Percentiles rank a stretch among this genome's conserved stretches.
Conservation (phyloP, 2,113 vertebrate species). For the Pachyramphus minor region DNA sequence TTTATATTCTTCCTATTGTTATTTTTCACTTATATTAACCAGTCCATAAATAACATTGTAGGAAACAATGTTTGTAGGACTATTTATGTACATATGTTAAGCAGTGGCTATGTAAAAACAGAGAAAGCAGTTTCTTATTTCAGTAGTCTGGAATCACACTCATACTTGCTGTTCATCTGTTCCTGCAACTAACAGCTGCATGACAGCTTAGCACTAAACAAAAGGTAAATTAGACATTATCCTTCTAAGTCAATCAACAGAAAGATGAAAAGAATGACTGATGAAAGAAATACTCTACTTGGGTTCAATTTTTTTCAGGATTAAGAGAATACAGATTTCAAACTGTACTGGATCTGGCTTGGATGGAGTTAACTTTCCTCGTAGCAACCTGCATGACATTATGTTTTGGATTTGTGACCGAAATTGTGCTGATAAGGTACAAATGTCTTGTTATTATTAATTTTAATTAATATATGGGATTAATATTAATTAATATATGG, state of each 20-base stretch:
- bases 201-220: background rate
- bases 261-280: background rate
- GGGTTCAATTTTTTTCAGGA: background rate
- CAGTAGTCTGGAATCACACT: background rate
- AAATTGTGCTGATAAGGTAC: background rate
- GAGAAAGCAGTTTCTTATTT: background rate
- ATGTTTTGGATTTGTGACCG: background rate
- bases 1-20: background rate
- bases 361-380: background rate
- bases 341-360: background rate
- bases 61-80: background rate
- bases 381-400: rapidly evolving
- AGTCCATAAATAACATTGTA: background rate
- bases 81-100: background rate
- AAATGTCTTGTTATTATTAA: background rate
- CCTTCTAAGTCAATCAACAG: background rate
- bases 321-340: background rate
- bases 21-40: background rate
- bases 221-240: background rate
- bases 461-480: background rate
- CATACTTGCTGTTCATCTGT: background rate
- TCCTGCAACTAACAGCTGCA: background rate
- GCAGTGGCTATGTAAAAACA: background rate
- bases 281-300: background rate
- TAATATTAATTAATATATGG: background rate